Evolutionary conservation across 2,797 vertebrate species (phyloP), one percentile per base, ranked within the genome.

Genomic region (Hydrocynus forskahlii): DNA sequence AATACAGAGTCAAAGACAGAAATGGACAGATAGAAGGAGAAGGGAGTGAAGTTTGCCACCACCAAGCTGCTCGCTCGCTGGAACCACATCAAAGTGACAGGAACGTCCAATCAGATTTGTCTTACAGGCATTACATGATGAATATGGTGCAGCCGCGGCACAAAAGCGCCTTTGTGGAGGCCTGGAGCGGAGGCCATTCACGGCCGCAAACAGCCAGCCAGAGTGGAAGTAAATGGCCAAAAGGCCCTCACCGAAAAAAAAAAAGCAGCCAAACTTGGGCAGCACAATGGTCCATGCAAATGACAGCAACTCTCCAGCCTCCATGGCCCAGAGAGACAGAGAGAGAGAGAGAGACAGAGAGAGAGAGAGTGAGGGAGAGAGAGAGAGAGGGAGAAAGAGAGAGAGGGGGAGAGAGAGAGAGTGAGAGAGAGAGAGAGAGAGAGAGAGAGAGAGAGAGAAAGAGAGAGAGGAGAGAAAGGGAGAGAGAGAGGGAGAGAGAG

Each of bases 31-130:
- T 17, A 59, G 29, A 67, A 45, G 10, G 29, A 75, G 10, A 92
- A 90, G 91, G 91, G 92, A 93, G 91, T 91, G 91, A 94, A 94
- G 93, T 94, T 94, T 92, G 92, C 92, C 92, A 92, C 94, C 92
- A 94, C 91, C 90, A 90, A 91, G 92, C 92, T 89, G 92, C 94
- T 95, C 87, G 90, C 92, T 92, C 93, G 89, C 93, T 95, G 95
- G 93, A 94, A 91, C 88, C 92, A 94, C 94, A 95, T 95, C 95
- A 95, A 95, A 95, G 95, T 94, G 94, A 94, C 93, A 94, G 91
- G 93, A 93, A 94, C 92, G 93, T 95, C 95, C 95, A 95, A 95
- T 95, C 95, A 95, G 94, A 95, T 95, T 95, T 95, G 94, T 95
- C 93, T 95, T 95, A 94, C 93, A 95, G 94, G 94, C 94, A 95